Base-by-base conservation (phyloP, 2,113 vertebrate species). In the Orthochromis indermauri region DNA sequence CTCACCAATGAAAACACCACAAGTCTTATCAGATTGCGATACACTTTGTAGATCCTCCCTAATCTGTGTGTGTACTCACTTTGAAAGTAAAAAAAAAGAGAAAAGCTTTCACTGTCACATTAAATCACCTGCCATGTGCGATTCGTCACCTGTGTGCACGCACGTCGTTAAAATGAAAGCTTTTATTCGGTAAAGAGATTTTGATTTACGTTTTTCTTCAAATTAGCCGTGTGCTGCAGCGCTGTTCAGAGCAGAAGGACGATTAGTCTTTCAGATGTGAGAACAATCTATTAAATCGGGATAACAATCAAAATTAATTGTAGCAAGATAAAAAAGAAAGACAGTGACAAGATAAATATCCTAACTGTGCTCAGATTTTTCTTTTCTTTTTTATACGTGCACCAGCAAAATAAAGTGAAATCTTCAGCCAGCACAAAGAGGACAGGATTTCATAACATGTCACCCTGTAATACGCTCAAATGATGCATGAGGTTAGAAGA, bases 11-110 rank as follows among this genome's bases (percentile, higher is more conserved):
- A 95, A 94, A 94, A 93, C 94, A 91, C 59, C 89, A 91, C 82
- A 88, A 89, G 35, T 91, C 85, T 94, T 94, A 97, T 96, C 96
- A 95, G 94, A 96, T 95, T 66, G 84, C 40, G 61, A 85, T 90
- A 90, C 89, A 90, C 94, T 95, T 96, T 96, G 93, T 92, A 94
- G 94, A 93, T 93, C 89, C 90, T 90, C 88, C 82, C 88, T 93
- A 91, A 90, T 91, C 91, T 95, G 42, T 86, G 83, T 86, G 81
- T 80, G 80, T 66, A 63, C 82, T 92, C 87, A 16, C 91, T 95
- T 93, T 96, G 93, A 96, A 93, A 68, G 10, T 8, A 37, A 68
- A 68, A 68, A 68, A 14, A 68, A 8, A 66, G 19, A 68, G 10
- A 66, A 93, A 90, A 45, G 78, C 84, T 92, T 92, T 94, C 92